phyloP scores from a whole-genome alignment of 37 sponge, comb jelly and placozoan species.

The Axinella damicornis region DNA sequence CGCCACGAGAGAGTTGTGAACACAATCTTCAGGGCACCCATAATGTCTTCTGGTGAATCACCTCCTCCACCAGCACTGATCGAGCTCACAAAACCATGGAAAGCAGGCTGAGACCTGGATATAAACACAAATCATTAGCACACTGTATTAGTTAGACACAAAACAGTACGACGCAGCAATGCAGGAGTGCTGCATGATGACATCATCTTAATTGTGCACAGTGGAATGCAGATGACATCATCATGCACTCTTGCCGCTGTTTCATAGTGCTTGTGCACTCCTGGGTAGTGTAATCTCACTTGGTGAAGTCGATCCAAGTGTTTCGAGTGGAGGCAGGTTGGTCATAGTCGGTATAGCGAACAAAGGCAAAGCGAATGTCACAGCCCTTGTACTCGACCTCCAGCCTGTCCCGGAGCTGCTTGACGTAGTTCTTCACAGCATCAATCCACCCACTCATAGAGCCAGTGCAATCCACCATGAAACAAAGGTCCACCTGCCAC shows the following conservation, averaged over 20 bases:
- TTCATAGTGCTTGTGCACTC: too few species aligned
- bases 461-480: slow-evolving; percentile 82
- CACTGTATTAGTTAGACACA: too few species aligned
- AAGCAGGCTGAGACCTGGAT: slow-evolving; percentile 12
- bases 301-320: slow-evolving; percentile 69
- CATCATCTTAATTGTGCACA: too few species aligned
- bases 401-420: slow-evolving; percentile 51
- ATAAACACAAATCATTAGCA: background rate
- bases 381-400: slow-evolving; percentile 60
- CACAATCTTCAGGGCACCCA: slow-evolving; percentile 70
- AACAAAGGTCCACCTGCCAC: slow-evolving; percentile 79
- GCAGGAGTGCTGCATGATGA: too few species aligned
- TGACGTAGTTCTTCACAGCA: slow-evolving; percentile 74
- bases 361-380: slow-evolving; percentile 80
- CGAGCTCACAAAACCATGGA: slow-evolving; percentile 66
- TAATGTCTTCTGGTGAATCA: slow-evolving; percentile 82
- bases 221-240: too few species aligned
- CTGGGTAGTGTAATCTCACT: too few species aligned
- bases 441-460: slow-evolving; percentile 73
- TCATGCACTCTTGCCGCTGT: too few species aligned
- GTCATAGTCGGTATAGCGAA: slow-evolving; percentile 87
- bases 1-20: slow-evolving; percentile 66
- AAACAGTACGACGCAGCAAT: too few species aligned
- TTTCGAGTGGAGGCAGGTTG: slow-evolving; percentile 44
- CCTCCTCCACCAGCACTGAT: slow-evolving; percentile 75